Conservation (phyloP, 1,140 invertebrate genomes). For the Druon quercuslanigerum region DNA sequence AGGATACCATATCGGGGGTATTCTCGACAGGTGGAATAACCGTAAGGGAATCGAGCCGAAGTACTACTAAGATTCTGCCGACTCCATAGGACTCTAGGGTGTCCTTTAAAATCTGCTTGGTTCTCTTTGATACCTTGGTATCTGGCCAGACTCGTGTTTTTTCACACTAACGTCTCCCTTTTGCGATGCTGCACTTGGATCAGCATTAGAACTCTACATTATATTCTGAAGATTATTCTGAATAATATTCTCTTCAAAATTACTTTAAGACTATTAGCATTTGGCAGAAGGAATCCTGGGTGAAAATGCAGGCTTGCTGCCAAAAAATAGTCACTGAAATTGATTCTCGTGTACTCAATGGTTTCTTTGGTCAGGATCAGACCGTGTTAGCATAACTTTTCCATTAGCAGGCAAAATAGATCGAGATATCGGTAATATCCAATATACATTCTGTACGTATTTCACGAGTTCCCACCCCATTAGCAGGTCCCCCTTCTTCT, state of each 20-base stretch:
- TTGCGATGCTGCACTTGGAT: neutral
- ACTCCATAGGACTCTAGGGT: conserved; percentile 67
- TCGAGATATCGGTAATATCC: conserved; percentile 67
- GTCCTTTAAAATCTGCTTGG: conserved; percentile 66
- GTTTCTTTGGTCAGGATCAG: conserved; percentile 46
- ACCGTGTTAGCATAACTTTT: conserved; percentile 67
- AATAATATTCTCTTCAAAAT: conserved; percentile 36
- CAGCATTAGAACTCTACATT: conserved; percentile 19
- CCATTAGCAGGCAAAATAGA: conserved; percentile 65
- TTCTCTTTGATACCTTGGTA: conserved; percentile 43
- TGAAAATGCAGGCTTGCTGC: conserved; percentile 1
- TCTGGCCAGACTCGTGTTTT: conserved; percentile 48
- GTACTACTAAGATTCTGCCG: conserved; percentile 66
- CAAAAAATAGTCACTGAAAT: conserved; percentile 40
- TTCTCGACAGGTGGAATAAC: conserved; percentile 70
- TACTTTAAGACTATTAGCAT: conserved; percentile 2
- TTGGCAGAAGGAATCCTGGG: neutral
- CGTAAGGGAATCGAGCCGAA: conserved; percentile 68
- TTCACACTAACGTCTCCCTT: conserved; percentile 40
- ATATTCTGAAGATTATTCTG: conserved; percentile 37
- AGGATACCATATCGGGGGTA: conserved; percentile 65
- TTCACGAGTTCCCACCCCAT: conserved; percentile 42
- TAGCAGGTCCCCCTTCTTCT: conserved; percentile 33
- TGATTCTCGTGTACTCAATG: conserved; percentile 62
- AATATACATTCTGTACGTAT: conserved; percentile 66